phyloP scores from a whole-genome alignment of 2,113 vertebrate species.

The Cheirogaleus medius region DNA sequence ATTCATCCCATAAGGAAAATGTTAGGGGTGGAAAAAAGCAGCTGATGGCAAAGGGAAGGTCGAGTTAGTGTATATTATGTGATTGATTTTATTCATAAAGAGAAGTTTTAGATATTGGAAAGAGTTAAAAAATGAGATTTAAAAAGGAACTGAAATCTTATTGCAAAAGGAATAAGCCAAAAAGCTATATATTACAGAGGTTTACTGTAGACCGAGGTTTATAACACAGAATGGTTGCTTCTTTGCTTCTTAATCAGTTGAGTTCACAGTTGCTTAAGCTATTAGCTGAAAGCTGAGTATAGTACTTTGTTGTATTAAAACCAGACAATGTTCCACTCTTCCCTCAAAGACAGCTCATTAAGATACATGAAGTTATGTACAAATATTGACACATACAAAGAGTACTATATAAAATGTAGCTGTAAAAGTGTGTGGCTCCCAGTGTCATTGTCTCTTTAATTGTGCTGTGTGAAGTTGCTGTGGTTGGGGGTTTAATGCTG shows the following conservation, averaged over 20 bases:
- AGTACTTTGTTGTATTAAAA: constrained; percentile 43
- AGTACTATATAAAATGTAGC: not conserved
- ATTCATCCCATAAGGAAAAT: not conserved
- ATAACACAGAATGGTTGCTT: constrained; percentile 14
- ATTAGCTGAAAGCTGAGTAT: constrained; percentile 8
- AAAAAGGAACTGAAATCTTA: constrained; percentile 50
- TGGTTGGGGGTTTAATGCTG: not conserved
- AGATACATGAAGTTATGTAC: not conserved
- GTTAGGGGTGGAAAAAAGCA: not conserved
- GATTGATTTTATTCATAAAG: constrained; percentile 59
- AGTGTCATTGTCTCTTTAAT: not conserved
- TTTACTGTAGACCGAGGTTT: not conserved
- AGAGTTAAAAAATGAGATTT: constrained; percentile 54
- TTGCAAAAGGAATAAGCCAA: constrained; percentile 55
- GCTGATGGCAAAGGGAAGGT: not conserved
- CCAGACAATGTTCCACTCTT: not conserved
- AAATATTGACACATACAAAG: not conserved
- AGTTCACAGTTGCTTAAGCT: constrained; percentile 52
- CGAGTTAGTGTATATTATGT: not conserved
- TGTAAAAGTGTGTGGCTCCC: not conserved
- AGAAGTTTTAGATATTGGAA: constrained; percentile 65
- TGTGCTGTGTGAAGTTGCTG: not conserved
- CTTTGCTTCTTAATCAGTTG: constrained; percentile 67
- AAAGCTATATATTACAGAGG: not conserved
- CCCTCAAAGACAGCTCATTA: constrained; percentile 28